phyloP scores from a whole-genome alignment of 2,113 vertebrate genomes.

The Echinops telfairi region DNA sequence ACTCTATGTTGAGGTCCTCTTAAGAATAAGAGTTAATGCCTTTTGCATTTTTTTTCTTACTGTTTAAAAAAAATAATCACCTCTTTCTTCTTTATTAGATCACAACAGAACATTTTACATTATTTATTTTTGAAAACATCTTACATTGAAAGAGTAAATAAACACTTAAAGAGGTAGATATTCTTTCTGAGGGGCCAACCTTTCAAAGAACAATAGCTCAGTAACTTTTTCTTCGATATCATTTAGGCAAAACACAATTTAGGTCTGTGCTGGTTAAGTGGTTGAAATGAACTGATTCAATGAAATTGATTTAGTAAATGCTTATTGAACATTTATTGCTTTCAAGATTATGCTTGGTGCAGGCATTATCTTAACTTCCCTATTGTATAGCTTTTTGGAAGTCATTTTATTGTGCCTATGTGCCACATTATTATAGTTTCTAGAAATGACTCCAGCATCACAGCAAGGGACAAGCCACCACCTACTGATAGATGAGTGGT shows the following conservation, averaged over 20 bases:
- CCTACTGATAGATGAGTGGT: not conserved
- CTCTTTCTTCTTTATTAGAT: conserved; percentile 61
- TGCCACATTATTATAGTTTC: not conserved
- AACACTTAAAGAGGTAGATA: conserved; percentile 61
- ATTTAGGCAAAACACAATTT: conserved; percentile 48
- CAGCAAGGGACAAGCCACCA: not conserved
- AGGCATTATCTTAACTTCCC: conserved; percentile 18
- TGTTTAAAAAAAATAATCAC: conserved; percentile 45
- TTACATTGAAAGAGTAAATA: conserved; percentile 58
- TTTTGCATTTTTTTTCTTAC: conserved; percentile 50
- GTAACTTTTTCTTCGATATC: conserved; percentile 59
- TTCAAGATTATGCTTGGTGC: not conserved
- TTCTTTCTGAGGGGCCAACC: not conserved
- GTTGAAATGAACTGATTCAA: not conserved
- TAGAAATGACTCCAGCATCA: not conserved
- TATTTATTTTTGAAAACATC: conserved; percentile 52
- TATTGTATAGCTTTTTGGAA: not conserved
- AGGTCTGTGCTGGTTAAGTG: conserved; percentile 37
- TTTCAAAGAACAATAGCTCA: conserved; percentile 59
- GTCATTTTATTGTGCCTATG: not conserved
- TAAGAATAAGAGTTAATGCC: conserved; percentile 13
- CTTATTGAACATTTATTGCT: not conserved
- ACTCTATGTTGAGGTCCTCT: conserved; percentile 22
- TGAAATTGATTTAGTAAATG: not conserved
- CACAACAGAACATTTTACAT: conserved; percentile 31